Evolutionary conservation across 2,113 vertebrate species (phyloP), one percentile per base, ranked within the genome.

Genomic region (Grallaria varia): DNA sequence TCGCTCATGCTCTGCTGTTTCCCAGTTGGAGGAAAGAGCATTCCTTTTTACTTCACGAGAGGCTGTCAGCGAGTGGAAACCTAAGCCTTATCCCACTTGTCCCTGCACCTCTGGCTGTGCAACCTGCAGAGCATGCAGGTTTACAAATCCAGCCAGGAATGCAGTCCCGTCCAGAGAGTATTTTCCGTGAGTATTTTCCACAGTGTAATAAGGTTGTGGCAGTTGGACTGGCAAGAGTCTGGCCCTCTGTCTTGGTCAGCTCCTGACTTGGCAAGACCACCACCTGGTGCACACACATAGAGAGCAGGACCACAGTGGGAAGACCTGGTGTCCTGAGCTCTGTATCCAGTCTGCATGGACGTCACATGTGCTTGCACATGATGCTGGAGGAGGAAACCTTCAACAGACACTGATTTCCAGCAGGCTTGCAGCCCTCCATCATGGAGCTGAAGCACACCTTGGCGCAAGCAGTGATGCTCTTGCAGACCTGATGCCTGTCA

Each of bases 331-430:
- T 18, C 22, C 17, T 0, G 2, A 45, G 56, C 10, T 49, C 40
- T 58, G 42, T 64, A 37, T 7, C 5, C 4, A 2, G 12, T 9
- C 33, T 59, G 30, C 27, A 1, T 0, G 22, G 6, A 56, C 1
- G 3, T 35, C 49, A 20, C 25, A 27, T 0, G 1, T 1, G 2
- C 19, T 53, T 63, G 27, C 12, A 21, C 19, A 6, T 0, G 2
- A 12, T 3, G 15, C 45, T 49, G 45, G 15, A 69, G 33, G 7
- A 83, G 37, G 37, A 88, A 76, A 72, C 11, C 9, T 59, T 14
- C 35, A 55, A 66, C 40, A 79, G 27, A 60, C 6, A 24, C 9
- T 3, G 4, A 9, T 5, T 22, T 37, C 23, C 10, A 44, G 23
- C 13, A 73, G 44, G 14, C 4, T 11, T 45, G 40, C 0, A 2